These are phyloP conservation scores for Drosophila infuscata DNA, from an alignment of 2,888 invertebrate species.

Conservation along the genomic window DNA sequence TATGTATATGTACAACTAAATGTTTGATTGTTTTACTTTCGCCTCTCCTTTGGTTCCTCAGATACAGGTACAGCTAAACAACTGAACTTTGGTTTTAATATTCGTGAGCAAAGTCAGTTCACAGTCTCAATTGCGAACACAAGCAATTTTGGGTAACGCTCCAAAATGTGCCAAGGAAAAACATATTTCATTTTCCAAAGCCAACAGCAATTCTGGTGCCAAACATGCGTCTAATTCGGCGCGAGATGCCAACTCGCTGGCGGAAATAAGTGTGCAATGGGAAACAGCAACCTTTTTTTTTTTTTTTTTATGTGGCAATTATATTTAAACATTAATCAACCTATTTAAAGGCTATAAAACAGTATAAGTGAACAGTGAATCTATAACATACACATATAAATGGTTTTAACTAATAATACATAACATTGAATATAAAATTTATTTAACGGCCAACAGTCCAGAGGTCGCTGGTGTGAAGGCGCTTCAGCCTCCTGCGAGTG, in stretches of 20 bases:
- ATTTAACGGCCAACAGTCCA: no score
- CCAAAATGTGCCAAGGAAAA: slow-evolving; percentile 64
- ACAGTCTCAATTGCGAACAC: slow-evolving; percentile 28
- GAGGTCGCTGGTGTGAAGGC: no score
- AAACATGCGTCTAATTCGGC: slow-evolving; percentile 31
- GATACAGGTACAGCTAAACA: not conserved
- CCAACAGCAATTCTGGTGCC: slow-evolving; percentile 27
- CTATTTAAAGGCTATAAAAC: no score
- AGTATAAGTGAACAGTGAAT: no score
- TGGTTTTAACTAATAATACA: no score
- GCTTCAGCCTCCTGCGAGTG: no score
- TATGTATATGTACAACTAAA: slow-evolving; percentile 40
- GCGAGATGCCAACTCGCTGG: slow-evolving; percentile 12
- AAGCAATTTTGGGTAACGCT: slow-evolving; percentile 49
- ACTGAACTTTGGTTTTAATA: slow-evolving; percentile 37
- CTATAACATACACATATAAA: no score
- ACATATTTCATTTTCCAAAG: slow-evolving; percentile 52
- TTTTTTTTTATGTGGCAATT: no score
- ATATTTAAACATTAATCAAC: no score
- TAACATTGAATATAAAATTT: no score
- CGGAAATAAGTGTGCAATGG: not conserved
- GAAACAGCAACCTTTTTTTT: not conserved
- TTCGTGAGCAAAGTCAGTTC: slow-evolving; percentile 22
- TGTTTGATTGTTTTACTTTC: slow-evolving; percentile 28
- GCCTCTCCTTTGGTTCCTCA: not conserved